Evolutionary conservation across 1,140 invertebrate species (phyloP).

Genomic region (Belonocnema kinseyi): DNA sequence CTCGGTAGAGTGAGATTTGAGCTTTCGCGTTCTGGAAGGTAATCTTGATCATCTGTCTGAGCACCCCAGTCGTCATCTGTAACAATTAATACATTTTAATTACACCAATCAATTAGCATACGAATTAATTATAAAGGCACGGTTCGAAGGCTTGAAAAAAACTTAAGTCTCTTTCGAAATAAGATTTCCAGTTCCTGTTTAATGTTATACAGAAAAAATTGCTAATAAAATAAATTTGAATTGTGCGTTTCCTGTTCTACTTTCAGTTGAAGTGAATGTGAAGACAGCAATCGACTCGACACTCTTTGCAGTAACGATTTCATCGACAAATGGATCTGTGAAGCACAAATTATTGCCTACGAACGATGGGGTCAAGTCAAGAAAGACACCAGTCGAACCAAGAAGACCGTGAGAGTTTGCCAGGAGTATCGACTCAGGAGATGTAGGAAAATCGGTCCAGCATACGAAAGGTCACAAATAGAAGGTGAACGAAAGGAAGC

Average conservation of each 20-base stretch:
- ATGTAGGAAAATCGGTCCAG: conserved; percentile 55
- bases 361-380: conserved; percentile 35
- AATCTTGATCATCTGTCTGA: conserved; percentile 65
- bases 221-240: neutral
- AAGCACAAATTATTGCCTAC: conserved; percentile 25
- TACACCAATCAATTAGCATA: neutral
- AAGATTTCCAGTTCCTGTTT: too few species aligned
- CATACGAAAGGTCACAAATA: conserved; percentile 55
- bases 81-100: conserved; percentile 37
- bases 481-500: conserved; percentile 55
- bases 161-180: too few species aligned
- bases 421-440: conserved; percentile 44
- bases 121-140: neutral
- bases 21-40: conserved; percentile 61
- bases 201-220: too few species aligned
- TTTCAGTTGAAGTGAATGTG: conserved; percentile 14
- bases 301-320: conserved; percentile 29
- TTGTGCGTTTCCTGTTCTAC: conserved; percentile 8
- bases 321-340: conserved; percentile 28
- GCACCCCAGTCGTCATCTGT: conserved; percentile 73
- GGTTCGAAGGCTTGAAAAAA: too few species aligned
- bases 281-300: conserved; percentile 27
- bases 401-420: conserved; percentile 56
- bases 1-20: conserved; percentile 68
- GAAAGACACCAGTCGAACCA: conserved; percentile 47